Base-by-base conservation (phyloP, 2,113 vertebrate genomes). In the Fulica atra region DNA sequence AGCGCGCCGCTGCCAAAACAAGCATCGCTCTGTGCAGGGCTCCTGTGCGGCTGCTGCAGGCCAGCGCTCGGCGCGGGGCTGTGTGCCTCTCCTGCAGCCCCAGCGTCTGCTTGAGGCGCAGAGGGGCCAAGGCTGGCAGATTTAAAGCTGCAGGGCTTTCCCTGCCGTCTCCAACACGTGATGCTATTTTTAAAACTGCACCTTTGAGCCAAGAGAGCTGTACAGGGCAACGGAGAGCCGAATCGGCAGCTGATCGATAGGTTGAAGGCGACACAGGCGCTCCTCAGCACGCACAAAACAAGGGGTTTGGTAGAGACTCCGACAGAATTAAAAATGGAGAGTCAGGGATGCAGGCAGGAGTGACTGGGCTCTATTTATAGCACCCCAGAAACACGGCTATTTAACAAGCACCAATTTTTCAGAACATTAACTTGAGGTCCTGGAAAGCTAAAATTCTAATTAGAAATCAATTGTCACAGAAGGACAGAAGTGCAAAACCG, bases 71-170 rank as follows among this genome's bases (percentile, higher is more conserved):
- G 65, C 69, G 88, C 21, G 31, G 80, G 82, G 81, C 93, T 94
- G 50, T 42, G 89, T 74, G 33, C 94, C 83, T 92, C 64, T 94
- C 79, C 92, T 89, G 36, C 71, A 88, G 87, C 53, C 10, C 17
- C 42, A 57, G 91, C n/a, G 81, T 86, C 95, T 54, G 81, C 78
- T 91, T 86, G 73, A 10, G 88, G 25, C 35, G 81, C 86, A 23
- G 61, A 54, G 68, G 48, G 51, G 77, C 60, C 80, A 17, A 50
- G 50, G 7, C 91, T 48, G 74, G 9, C 50, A 29, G 53, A 88
- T 89, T 97, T 97, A 97, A 98, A 97, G 97, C 74, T 79, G 70
- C 92, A 98, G 72, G 50, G 18, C 82, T 95, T 23, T 68, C 73
- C 36, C 59, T 65, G 46, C 66, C 5, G 60, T 6, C n/a, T 13